Evolutionary conservation across 1,140 invertebrate genomes (phyloP).

Genomic region (Conus ventricosus): DNA sequence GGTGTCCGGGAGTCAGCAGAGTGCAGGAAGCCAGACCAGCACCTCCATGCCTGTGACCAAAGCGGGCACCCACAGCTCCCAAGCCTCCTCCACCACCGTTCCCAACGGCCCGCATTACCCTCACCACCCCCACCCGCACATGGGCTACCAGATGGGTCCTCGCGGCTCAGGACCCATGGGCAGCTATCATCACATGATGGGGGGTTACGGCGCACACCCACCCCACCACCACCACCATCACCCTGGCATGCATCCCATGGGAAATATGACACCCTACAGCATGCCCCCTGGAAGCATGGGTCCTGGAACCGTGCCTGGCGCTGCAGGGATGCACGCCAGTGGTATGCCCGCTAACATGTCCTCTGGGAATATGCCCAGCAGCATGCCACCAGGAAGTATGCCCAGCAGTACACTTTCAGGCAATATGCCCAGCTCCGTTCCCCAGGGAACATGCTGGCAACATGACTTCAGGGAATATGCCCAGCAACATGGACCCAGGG

Average conservation of each 20-base stretch:
- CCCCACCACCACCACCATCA: background rate
- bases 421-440: too few species aligned
- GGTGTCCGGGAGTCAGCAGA: slow-evolving; percentile 63
- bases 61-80: slow-evolving; percentile 45
- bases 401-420: background rate
- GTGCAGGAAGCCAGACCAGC: slow-evolving; percentile 33
- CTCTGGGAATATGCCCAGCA: too few species aligned
- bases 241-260: background rate
- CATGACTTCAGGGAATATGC: too few species aligned
- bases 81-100: slow-evolving; percentile 21
- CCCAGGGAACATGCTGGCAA: too few species aligned
- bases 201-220: background rate
- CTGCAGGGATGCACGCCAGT: too few species aligned
- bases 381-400: background rate
- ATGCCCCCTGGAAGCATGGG: slow-evolving; percentile 27
- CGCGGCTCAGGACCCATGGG: slow-evolving; percentile 20
- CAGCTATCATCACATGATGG: slow-evolving; percentile 8
- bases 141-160: slow-evolving; percentile 39
- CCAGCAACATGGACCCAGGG: too few species aligned
- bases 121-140: slow-evolving; percentile 8
- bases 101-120: slow-evolving; percentile 42
- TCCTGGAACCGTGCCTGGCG: too few species aligned
- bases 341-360: too few species aligned
- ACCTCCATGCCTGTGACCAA: slow-evolving; percentile 4
- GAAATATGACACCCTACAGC: slow-evolving; percentile 32